Conservation (phyloP, 2,113 vertebrate genomes). For the Castor canadensis region DNA sequence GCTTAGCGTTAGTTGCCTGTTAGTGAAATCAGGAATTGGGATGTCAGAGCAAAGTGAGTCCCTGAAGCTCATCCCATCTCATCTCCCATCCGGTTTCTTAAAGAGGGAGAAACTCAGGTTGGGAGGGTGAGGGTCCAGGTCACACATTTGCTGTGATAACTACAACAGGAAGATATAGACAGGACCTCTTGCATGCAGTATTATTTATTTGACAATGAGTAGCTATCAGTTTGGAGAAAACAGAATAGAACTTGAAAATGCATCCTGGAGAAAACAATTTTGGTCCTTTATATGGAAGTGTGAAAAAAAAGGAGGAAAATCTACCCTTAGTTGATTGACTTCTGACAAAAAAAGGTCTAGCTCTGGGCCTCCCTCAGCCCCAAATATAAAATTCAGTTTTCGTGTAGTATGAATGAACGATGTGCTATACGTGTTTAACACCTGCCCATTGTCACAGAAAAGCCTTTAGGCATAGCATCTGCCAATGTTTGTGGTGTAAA, state of each 20-base stretch:
- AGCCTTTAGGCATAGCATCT: too few relatives aligned
- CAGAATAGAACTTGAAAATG: background rate
- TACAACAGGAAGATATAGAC: background rate
- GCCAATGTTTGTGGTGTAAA: background rate
- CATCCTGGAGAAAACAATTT: background rate
- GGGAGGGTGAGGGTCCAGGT: background rate
- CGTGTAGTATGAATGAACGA: background rate
- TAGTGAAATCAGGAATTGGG: background rate
- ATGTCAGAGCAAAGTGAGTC: background rate
- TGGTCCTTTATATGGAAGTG: background rate
- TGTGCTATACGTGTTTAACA: background rate
- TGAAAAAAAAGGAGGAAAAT: background rate
- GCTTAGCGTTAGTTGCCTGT: background rate
- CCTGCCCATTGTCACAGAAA: background rate
- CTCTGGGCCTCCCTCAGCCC: accelerated
- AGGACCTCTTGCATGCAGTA: background rate
- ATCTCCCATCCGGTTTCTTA: background rate
- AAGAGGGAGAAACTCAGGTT: background rate
- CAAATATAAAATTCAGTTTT: background rate
- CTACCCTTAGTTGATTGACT: background rate
- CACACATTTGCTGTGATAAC: background rate
- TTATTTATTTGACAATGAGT: background rate
- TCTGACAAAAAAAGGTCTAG: background rate
- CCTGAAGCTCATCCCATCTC: background rate
- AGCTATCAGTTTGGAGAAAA: background rate